Evolutionary conservation across 2,797 vertebrate genomes (phyloP).

Genomic region (Champsocephalus esox): DNA sequence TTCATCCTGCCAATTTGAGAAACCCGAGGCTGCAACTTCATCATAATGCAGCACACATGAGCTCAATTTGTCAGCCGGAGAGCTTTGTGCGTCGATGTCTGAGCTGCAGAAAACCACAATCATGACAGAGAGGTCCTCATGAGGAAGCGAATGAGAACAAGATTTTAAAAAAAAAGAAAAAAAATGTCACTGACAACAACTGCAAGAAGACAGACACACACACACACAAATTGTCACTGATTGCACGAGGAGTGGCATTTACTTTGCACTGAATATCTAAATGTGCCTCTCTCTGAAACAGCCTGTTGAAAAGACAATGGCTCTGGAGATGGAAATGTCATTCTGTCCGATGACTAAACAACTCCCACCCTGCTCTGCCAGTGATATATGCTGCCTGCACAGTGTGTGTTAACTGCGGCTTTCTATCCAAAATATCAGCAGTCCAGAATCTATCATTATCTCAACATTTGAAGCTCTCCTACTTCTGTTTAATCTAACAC

Average conservation of each 20-base stretch:
- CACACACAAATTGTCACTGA: conserved; percentile 53
- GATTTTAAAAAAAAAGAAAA: conserved; percentile 35
- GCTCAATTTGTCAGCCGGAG: conserved; percentile 64
- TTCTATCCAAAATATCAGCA: conserved; percentile 30
- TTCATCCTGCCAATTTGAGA: conserved; percentile 19
- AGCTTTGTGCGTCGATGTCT: conserved; percentile 60
- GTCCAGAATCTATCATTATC: conserved; percentile 11
- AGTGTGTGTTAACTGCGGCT: conserved; percentile 24
- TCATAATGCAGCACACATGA: conserved; percentile 74
- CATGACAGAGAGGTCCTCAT: conserved; percentile 74
- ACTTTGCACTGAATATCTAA: conserved; percentile 59
- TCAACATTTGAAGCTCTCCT: not conserved
- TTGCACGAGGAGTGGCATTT: conserved; percentile 53
- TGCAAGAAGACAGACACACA: conserved; percentile 41
- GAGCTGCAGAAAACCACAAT: conserved; percentile 71
- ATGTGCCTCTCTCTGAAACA: conserved; percentile 38
- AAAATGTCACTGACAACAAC: conserved; percentile 52
- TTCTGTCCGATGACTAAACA: conserved; percentile 59
- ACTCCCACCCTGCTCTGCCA: conserved; percentile 44
- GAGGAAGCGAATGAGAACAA: conserved; percentile 61
- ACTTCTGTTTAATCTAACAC: conserved; percentile 23
- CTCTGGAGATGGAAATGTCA: conserved; percentile 68
- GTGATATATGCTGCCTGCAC: conserved; percentile 35
- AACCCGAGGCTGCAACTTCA: conserved; percentile 57
- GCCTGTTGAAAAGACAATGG: conserved; percentile 58